Conservation (phyloP, 2,888 invertebrate species). For the Agrilus cyanescens region DNA sequence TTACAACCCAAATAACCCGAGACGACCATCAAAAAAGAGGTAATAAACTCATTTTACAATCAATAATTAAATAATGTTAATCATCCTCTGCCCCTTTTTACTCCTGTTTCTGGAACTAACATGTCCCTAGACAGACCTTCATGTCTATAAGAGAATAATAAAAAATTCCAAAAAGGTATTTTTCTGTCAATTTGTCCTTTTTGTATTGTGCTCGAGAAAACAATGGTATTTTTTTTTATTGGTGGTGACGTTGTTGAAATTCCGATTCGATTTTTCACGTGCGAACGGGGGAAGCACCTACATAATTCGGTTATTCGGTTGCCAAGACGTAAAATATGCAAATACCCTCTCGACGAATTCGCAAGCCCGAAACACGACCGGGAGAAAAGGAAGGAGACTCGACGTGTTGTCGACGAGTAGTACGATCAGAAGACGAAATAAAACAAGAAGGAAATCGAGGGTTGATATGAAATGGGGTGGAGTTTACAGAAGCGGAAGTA, state of each 20-base stretch:
- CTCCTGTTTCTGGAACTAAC: too few relatives aligned
- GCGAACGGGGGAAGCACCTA: too few relatives aligned
- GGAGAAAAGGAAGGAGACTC: conserved; percentile 15
- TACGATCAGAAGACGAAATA: conserved; percentile 37
- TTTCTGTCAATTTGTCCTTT: too few relatives aligned
- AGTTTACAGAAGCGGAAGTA: conserved; percentile 49
- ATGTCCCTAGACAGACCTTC: too few relatives aligned
- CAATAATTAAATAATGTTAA: too few relatives aligned
- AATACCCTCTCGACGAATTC: conserved; percentile 30
- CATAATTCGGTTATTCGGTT: conserved; percentile 10
- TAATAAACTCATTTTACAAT: conserved; percentile 32
- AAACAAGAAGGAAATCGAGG: conserved; percentile 38
- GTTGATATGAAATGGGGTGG: conserved; percentile 39
- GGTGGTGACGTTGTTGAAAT: too few relatives aligned
- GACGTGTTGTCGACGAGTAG: conserved; percentile 13
- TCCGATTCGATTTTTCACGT: too few relatives aligned
- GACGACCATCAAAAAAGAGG: conserved; percentile 70
- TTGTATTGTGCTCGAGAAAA: too few relatives aligned
- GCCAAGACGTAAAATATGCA: conserved; percentile 35
- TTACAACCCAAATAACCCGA: conserved; percentile 44
- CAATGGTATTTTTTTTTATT: too few relatives aligned
- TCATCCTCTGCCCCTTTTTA: too few relatives aligned
- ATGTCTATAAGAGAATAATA: too few relatives aligned
- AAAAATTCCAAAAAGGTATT: too few relatives aligned
- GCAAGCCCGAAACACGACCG: conserved; percentile 24